phyloP scores from a whole-genome alignment of 2,888 invertebrate genomes.

The Lepidochitona cinerea region DNA sequence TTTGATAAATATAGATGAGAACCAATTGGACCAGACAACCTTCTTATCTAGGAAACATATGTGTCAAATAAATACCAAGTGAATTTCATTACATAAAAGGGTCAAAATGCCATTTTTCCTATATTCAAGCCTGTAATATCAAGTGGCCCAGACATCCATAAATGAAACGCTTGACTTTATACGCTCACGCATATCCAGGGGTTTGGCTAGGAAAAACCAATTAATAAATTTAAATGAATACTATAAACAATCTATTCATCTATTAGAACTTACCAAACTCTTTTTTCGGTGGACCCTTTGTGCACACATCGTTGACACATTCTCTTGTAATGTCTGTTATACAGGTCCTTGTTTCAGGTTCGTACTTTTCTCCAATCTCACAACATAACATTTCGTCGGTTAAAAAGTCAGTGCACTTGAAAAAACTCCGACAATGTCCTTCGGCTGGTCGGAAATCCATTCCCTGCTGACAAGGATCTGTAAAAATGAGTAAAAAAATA shows the following conservation, averaged over 20 bases:
- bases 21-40: no score
- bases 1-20: no score
- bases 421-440: background rate
- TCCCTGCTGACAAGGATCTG: background rate
- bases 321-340: background rate
- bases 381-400: background rate
- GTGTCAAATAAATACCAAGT: no score
- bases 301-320: background rate
- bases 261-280: background rate
- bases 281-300: background rate
- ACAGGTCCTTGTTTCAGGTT: background rate
- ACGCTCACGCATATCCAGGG: no score
- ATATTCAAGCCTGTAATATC: no score
- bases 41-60: no score
- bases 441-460: background rate
- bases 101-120: no score
- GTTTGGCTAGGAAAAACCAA: no score
- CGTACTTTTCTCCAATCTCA: background rate
- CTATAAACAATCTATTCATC: no score
- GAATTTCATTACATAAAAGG: no score
- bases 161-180: no score
- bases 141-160: no score
- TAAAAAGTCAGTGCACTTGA: background rate
- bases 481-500: background rate
- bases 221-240: background rate